Conservation (phyloP, 2,888 invertebrate species). For the Heteropelma amictum region DNA sequence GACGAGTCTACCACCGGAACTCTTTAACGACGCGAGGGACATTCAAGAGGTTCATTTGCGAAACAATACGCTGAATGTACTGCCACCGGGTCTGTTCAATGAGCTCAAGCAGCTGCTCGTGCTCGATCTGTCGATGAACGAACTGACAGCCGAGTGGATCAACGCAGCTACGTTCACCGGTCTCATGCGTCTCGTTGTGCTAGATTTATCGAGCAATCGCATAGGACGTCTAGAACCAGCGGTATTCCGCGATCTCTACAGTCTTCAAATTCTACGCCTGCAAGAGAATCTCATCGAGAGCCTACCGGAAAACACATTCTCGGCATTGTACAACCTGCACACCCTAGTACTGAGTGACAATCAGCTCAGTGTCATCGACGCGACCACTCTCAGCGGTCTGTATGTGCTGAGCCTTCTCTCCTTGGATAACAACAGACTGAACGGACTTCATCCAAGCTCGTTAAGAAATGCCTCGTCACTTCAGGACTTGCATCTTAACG, state of each 20-base stretch:
- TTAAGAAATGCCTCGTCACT: conserved; percentile 88
- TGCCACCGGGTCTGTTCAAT: conserved; percentile 89
- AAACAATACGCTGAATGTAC: conserved; percentile 89
- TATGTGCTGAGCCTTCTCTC: conserved; percentile 87
- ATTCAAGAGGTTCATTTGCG: conserved; percentile 89
- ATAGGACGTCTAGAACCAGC: conserved; percentile 87
- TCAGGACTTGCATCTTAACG: conserved; percentile 90
- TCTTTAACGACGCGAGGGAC: conserved; percentile 88
- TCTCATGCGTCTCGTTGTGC: conserved; percentile 86
- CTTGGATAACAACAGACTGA: conserved; percentile 88
- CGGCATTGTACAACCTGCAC: conserved; percentile 87
- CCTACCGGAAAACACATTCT: conserved; percentile 88
- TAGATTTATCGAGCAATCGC: conserved; percentile 88
- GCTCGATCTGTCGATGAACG: conserved; percentile 88
- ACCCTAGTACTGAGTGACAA: conserved; percentile 90
- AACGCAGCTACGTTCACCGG: conserved; percentile 89
- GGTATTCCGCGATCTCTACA: conserved; percentile 88
- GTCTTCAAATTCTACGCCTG: conserved; percentile 88
- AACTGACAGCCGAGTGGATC: conserved; percentile 90
- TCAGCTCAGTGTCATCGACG: conserved; percentile 86
- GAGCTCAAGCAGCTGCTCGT: conserved; percentile 87
- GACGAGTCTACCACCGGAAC: conserved; percentile 88
- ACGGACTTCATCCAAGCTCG: conserved; percentile 86
- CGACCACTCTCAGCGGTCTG: conserved; percentile 87
- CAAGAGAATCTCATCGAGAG: conserved; percentile 88